Percentiles rank a stretch among this genome's conserved stretches.
phyloP scores from a whole-genome alignment of 2,888 invertebrate genomes.

The Sympetrum striolatum region DNA sequence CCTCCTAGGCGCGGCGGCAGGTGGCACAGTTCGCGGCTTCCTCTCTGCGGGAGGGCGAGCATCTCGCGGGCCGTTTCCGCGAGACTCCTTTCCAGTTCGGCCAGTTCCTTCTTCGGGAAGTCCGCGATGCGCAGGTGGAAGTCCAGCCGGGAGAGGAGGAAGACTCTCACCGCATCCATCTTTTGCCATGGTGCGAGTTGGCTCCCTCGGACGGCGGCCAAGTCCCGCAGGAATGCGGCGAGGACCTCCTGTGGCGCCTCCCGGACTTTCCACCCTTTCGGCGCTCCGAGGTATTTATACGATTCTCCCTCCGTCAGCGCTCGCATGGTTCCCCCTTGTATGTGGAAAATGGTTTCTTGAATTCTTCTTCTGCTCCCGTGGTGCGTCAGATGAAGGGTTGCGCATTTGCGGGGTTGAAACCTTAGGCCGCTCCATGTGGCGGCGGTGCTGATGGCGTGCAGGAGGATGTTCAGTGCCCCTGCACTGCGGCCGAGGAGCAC shows the following conservation, averaged over 20 bases:
- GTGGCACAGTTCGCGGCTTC: conserved; percentile 52
- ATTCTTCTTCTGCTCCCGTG: background rate
- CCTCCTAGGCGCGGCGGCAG: conserved; percentile 50
- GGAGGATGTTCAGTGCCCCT: conserved; percentile 45
- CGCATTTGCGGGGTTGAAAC: conserved; percentile 54
- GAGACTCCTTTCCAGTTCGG: conserved; percentile 50
- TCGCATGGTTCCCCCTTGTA: conserved; percentile 49
- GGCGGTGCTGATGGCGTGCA: conserved; percentile 37
- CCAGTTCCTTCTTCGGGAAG: conserved; percentile 51
- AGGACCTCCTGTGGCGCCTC: conserved; percentile 48
- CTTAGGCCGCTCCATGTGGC: conserved; percentile 50
- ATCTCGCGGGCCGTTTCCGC: conserved; percentile 51
- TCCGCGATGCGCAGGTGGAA: conserved; percentile 52
- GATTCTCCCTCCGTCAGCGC: conserved; percentile 50
- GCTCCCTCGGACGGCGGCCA: background rate
- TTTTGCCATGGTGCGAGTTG: conserved; percentile 51
- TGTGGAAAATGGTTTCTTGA: conserved; percentile 47
- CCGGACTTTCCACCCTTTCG: conserved; percentile 52
- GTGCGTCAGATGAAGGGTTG: conserved; percentile 49
- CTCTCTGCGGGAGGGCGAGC: conserved; percentile 54
- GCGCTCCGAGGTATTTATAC: conserved; percentile 54
- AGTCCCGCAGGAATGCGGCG: conserved; percentile 44
- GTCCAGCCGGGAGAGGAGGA: conserved; percentile 50
- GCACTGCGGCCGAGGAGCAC: conserved; percentile 46
- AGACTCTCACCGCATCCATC: conserved; percentile 50